Percentiles rank a stretch among this genome's conserved stretches.
Conservation (phyloP, 1,140 invertebrate species). For the Scaptodrosophila lebanonensis region DNA sequence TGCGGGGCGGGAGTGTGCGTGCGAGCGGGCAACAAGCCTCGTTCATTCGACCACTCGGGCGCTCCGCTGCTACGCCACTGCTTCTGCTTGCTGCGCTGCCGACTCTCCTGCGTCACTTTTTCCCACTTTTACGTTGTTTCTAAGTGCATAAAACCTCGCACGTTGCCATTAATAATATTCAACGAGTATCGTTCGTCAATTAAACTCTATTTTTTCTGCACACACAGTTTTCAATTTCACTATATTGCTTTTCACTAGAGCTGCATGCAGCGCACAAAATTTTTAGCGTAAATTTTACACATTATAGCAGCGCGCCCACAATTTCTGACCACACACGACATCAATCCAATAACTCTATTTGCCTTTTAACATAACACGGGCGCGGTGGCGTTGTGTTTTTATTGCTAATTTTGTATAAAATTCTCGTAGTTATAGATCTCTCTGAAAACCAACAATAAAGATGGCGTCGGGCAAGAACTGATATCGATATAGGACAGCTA, state of each 20-base stretch:
- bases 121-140: slow-evolving; percentile 13
- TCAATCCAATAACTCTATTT: slow-evolving; percentile 34
- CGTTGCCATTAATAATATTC: slow-evolving; percentile 26
- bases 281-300: slow-evolving; percentile 50
- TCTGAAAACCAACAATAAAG: slow-evolving; percentile 77
- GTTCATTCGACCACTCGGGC: slow-evolving; percentile 15
- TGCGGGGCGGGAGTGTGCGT: slow-evolving; percentile 56
- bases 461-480: slow-evolving; percentile 72
- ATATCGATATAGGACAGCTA: no score
- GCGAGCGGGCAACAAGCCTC: slow-evolving; percentile 12
- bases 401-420: slow-evolving; percentile 74
- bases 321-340: slow-evolving; percentile 35
- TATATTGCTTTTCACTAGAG: slow-evolving; percentile 63
- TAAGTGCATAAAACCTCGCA: slow-evolving; percentile 25
- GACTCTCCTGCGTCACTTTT: slow-evolving; percentile 40
- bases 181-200: background rate
- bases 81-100: slow-evolving; percentile 21
- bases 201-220: no score
- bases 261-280: slow-evolving; percentile 21
- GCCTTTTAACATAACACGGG: slow-evolving; percentile 46
- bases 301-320: slow-evolving; percentile 13
- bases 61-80: slow-evolving; percentile 48
- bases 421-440: slow-evolving; percentile 71
- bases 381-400: slow-evolving; percentile 50
- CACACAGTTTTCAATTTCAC: slow-evolving; percentile 14